Evolutionary conservation across 2,888 invertebrate genomes (phyloP), one percentile per base, ranked within the genome.

Genomic region (Drosophila kuntzei): DNA sequence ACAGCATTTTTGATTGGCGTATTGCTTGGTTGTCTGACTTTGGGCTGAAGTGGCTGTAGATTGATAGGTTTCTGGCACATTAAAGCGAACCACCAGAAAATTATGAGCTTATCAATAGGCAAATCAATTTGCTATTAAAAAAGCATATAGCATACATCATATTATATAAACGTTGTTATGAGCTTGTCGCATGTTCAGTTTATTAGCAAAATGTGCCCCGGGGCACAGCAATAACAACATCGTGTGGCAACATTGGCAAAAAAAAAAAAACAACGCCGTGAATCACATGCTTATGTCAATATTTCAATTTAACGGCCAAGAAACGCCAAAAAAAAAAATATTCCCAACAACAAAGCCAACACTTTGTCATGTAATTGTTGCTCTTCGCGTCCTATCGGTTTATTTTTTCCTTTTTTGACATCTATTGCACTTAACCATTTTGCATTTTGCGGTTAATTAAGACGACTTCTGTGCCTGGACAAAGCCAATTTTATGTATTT

Each of bases 251-350:
- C 50, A 68, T 58, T 44, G 20, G 29, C 41, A 27, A 12, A 32
- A 43, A 49, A 12, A 12, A 34, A 34, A 44, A 49, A 58, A 46
- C 49, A 51, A 16, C 54, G 49, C 46, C 34, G 65, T 78, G 76
- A 79, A 76, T 76, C 79, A 71, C 50, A 57, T 27, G 72, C 83
- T 63, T 78, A 64, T 80, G 89, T 78, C 85, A 89, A 89, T 87
- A 89, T 84, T 79, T 84, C 70, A 89, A 84, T 87, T 89, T 86
- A 88, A 79, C 81, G 60, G 71, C 72, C 74, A 71, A 76, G 71
- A 74, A 79, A 84, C 39, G 39, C 51, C 61, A 55, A 18, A 55
- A 50, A 41, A 46, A 22, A 54, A 50, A 37, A 53, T 44, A 54
- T 53, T 54, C 20, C 50, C 62, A 62, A 59, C 47, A 61, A 8